phyloP scores from a whole-genome alignment of 2,888 invertebrate genomes.

The Agrochola litura region DNA sequence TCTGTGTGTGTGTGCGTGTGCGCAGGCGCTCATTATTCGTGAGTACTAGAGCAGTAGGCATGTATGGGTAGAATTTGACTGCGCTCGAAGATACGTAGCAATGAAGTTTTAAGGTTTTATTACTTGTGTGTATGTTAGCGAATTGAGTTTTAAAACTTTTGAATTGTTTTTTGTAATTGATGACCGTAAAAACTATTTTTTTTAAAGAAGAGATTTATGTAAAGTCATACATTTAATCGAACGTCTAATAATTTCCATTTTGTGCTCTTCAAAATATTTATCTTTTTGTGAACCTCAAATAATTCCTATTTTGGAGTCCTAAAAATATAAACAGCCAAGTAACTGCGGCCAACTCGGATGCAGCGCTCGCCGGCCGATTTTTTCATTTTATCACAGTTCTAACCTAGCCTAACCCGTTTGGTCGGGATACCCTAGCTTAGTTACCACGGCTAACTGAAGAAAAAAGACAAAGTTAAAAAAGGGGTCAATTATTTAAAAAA shows the following conservation, averaged over 20 bases:
- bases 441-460: too few species aligned
- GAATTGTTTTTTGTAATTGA: constrained; percentile 23
- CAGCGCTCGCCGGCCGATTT: too few species aligned
- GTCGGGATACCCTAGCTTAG: too few species aligned
- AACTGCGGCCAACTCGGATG: too few species aligned
- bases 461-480: too few species aligned
- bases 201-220: too few species aligned
- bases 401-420: too few species aligned
- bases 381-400: too few species aligned
- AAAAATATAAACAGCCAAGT: too few species aligned
- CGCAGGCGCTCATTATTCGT: constrained; percentile 83
- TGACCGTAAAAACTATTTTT: not conserved
- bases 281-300: not conserved
- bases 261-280: not conserved
- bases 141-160: constrained; percentile 47
- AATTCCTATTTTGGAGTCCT: too few species aligned
- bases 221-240: not conserved
- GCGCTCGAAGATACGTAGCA: constrained; percentile 46
- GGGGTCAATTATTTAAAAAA: too few species aligned
- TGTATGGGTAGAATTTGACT: constrained; percentile 65
- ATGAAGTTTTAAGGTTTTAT: constrained; percentile 55
- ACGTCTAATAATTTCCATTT: not conserved
- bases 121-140: constrained; percentile 35
- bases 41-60: constrained; percentile 85
- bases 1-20: constrained; percentile 55